Conservation (phyloP, 2,113 vertebrate species). For the Coptodon rendalli region DNA sequence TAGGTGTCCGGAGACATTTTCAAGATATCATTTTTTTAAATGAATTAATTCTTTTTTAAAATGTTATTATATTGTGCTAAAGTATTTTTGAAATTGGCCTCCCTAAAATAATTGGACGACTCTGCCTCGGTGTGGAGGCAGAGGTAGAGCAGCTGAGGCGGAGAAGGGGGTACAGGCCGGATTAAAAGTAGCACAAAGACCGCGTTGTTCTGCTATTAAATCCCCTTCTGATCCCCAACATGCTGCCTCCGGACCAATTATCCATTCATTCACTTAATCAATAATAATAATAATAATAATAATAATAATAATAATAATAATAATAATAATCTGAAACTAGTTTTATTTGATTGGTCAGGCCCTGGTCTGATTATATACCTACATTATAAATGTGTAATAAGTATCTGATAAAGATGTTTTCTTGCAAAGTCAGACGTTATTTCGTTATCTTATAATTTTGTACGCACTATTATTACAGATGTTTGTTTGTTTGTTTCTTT, state of each 20-base stretch:
- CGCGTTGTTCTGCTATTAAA: conserved; percentile 70
- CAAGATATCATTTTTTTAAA: not conserved
- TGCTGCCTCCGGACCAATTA: conserved; percentile 42
- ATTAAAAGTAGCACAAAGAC: conserved; percentile 73
- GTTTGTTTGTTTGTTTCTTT: not conserved
- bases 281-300: conserved; percentile 16
- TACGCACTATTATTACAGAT: not conserved
- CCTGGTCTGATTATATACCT: not conserved
- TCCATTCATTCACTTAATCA: conserved; percentile 8
- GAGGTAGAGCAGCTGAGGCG: not conserved
- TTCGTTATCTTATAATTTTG: not conserved
- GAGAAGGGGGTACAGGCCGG: conserved; percentile 48
- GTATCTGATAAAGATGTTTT: not conserved
- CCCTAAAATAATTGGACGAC: conserved; percentile 39
- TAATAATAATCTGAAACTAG: not conserved
- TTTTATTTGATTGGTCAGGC: not conserved
- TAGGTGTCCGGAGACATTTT: not conserved
- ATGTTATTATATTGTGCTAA: not conserved
- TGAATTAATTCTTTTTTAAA: rapidly evolving
- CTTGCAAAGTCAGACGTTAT: not conserved
- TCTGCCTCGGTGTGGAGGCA: conserved; percentile 7
- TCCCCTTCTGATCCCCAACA: conserved; percentile 68
- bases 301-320: conserved; percentile 22
- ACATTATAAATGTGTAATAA: not conserved
- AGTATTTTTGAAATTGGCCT: conserved; percentile 26